Conservation (phyloP, 2,797 vertebrate genomes). For the Fratercula arctica region DNA sequence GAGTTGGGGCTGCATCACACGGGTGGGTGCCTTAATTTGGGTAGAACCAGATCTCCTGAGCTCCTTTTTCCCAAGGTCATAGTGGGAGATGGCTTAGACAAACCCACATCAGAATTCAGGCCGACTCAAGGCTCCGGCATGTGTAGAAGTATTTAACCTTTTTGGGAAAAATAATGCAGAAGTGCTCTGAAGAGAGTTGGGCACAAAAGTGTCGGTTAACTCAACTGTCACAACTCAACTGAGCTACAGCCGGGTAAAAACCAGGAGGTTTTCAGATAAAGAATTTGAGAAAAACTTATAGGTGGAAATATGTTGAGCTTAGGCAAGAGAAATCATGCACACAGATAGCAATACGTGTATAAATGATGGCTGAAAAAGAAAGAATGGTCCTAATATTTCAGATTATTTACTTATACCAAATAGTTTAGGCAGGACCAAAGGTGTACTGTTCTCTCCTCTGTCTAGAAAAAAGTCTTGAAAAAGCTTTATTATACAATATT, state of each 20-base stretch:
- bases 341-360: neutral
- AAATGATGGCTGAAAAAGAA: neutral
- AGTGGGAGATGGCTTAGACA: accelerated
- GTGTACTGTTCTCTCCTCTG: neutral
- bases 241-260: neutral
- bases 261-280: neutral
- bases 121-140: neutral
- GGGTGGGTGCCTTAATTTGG: neutral
- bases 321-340: neutral
- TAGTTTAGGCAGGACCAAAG: neutral
- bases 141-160: neutral
- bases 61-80: neutral
- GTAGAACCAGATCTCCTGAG: neutral
- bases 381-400: neutral
- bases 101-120: neutral
- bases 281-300: neutral
- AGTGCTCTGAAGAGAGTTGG: neutral
- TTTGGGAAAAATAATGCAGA: neutral
- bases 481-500: neutral
- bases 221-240: neutral
- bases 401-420: neutral
- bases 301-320: neutral
- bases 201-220: neutral
- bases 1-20: neutral
- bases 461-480: neutral